Conservation (phyloP, 1,140 invertebrate species). For the Eumeta japonica region DNA sequence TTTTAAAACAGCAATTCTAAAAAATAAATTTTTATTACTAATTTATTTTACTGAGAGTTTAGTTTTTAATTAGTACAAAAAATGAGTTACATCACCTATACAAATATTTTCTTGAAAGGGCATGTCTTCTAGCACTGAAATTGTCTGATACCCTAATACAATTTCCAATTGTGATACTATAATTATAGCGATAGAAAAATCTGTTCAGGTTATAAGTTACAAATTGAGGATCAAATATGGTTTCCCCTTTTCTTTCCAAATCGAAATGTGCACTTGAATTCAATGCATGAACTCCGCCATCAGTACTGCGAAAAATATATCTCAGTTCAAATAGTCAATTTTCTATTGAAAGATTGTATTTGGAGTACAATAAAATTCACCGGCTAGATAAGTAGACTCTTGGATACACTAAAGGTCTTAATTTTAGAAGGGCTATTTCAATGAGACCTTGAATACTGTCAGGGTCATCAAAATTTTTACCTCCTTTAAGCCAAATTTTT, state of each 20-base stretch:
- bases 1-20: slow-evolving; percentile 46
- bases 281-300: slow-evolving; percentile 71
- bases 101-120: slow-evolving; percentile 64
- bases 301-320: slow-evolving; percentile 60
- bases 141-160: slow-evolving; percentile 58
- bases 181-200: slow-evolving; percentile 55
- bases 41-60: slow-evolving; percentile 24
- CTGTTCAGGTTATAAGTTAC: slow-evolving; percentile 59
- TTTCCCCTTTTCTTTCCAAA: slow-evolving; percentile 45
- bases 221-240: slow-evolving; percentile 45
- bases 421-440: slow-evolving; percentile 58
- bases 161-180: slow-evolving; percentile 59
- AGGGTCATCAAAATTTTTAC: slow-evolving; percentile 43
- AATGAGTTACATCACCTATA: slow-evolving; percentile 53
- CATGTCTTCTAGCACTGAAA: slow-evolving; percentile 63
- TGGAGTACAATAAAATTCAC: slow-evolving; percentile 38
- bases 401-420: slow-evolving; percentile 55
- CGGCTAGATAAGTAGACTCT: slow-evolving; percentile 63
- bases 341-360: too few relatives aligned
- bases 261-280: slow-evolving; percentile 66
- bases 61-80: slow-evolving; percentile 5
- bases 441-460: slow-evolving; percentile 66
- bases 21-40: slow-evolving; percentile 28
- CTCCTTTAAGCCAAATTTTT: slow-evolving; percentile 37
- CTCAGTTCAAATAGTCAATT: too few relatives aligned